Evolutionary conservation across 2,888 invertebrate genomes (phyloP), one percentile per base, ranked within the genome.

Genomic region (Eucera pruinosa): DNA sequence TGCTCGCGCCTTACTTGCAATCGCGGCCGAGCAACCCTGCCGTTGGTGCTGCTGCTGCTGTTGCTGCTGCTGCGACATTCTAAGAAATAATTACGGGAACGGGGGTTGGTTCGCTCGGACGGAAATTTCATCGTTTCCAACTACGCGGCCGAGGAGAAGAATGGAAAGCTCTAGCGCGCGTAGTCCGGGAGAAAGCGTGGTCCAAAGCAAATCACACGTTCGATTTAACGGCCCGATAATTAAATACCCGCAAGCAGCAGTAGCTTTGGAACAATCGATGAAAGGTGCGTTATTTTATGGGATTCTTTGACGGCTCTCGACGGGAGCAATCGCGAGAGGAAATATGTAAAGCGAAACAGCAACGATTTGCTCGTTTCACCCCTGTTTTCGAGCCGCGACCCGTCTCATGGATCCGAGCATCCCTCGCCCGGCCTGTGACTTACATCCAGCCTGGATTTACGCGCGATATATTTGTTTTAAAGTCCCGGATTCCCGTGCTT

Each of bases 391-490:
- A 65, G 20, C 74, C 67, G 50, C 79, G 45, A 7, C 20, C n/a
- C 36, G 39, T 39, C 65, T 62, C 62, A 67, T 79, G 57, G 58
- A 33, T 71, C 45, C 70, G 67, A 13, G 65, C 43, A 60, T 70
- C 77, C 73, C 82, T 61, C 72, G 60, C 73, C 11, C 30, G 82
- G 65, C 55, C 70, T 70, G 65, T 64, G 86, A 82, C 87, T 87
- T 86, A 89, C 86, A 87, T 89, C 86, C 85, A 80, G 58, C 86
- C 78, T 89, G 90, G 90, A 91, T 91, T 91, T 91, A 90, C 90
- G 90, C 87, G 89, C 91, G 91, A 91, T 91, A 91, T 91, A 91
- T 91, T 91, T 91, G 91, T 91, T 91, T 91, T 91, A 91, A 91
- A 90, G 90, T 91, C 89, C 89, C 88, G 76, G 82, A 82, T 84